Percentiles rank a stretch among this genome's conserved stretches.
Evolutionary conservation across 2,888 invertebrate genomes (phyloP).

Genomic region (Eupithecia dodoneata): DNA sequence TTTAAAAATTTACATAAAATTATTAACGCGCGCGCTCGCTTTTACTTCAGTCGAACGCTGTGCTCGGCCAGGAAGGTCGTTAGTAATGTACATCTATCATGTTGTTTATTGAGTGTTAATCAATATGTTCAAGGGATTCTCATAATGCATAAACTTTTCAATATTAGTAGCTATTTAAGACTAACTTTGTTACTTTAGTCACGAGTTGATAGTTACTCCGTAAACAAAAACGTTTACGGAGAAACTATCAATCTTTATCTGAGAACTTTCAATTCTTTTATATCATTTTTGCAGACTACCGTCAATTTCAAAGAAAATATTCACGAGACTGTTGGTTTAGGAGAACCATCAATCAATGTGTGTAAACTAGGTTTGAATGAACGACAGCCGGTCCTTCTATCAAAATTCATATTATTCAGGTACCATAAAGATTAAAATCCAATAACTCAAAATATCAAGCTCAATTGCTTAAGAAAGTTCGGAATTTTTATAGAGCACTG

Average conservation of each 20-base stretch:
- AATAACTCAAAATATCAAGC: constrained; percentile 26
- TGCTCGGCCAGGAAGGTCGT: constrained; percentile 31
- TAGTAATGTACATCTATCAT: constrained; percentile 8
- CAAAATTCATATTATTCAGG: neutral
- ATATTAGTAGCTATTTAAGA: neutral
- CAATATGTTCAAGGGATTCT: neutral
- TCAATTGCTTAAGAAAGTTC: constrained; percentile 53
- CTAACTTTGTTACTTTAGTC: neutral
- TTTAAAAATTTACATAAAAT: constrained; percentile 60
- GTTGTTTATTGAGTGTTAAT: constrained; percentile 15
- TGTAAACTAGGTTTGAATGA: neutral
- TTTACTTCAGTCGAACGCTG: constrained; percentile 41
- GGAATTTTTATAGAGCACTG: constrained; percentile 48
- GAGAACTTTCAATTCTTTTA: neutral
- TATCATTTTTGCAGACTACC: neutral
- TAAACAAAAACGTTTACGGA: too few species aligned
- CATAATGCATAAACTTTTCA: neutral
- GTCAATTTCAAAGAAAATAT: neutral
- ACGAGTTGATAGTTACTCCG: neutral
- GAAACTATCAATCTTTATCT: neutral
- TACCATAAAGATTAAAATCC: constrained; percentile 10
- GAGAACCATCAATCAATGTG: constrained; percentile 4
- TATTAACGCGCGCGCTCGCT: constrained; percentile 43
- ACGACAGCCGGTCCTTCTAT: neutral
- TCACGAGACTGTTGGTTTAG: neutral